Evolutionary conservation across 2,888 invertebrate species (phyloP).

Genomic region (Meliscaeva auricollis): DNA sequence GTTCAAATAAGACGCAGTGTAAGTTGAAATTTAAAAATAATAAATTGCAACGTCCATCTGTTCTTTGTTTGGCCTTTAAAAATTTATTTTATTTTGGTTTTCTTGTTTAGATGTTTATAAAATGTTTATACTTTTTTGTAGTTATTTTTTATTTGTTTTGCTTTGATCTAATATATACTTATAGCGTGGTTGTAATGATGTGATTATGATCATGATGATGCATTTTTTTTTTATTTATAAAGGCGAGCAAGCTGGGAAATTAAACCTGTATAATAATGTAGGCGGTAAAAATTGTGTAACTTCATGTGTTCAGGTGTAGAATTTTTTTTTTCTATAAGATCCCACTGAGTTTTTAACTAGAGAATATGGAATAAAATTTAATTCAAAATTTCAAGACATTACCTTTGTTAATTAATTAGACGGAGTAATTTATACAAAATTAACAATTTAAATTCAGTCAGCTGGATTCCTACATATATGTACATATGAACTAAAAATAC

Average conservation of each 20-base stretch:
- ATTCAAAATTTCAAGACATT: too few relatives aligned
- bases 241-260: neutral
- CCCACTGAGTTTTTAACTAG: too few relatives aligned
- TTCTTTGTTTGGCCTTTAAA: slow-evolving; percentile 1
- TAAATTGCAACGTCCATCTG: neutral
- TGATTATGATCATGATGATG: slow-evolving; percentile 11
- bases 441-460: too few relatives aligned
- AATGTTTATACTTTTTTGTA: too few relatives aligned
- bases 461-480: too few relatives aligned
- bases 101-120: neutral
- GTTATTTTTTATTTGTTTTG: too few relatives aligned
- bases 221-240: slow-evolving; percentile 12
- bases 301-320: neutral
- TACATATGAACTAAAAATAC: too few relatives aligned
- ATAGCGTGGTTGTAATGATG: neutral
- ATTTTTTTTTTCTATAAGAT: too few relatives aligned
- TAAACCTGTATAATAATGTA: neutral
- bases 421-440: too few relatives aligned
- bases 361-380: too few relatives aligned
- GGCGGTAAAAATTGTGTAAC: slow-evolving; percentile 1
- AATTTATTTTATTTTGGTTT: neutral
- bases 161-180: slow-evolving; percentile 1
- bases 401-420: too few relatives aligned
- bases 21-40: slow-evolving; percentile 2
- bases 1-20: slow-evolving; percentile 44